Evolutionary conservation across 2,888 invertebrate genomes (phyloP), one percentile per base, ranked within the genome.

Genomic region (Autographa gamma): DNA sequence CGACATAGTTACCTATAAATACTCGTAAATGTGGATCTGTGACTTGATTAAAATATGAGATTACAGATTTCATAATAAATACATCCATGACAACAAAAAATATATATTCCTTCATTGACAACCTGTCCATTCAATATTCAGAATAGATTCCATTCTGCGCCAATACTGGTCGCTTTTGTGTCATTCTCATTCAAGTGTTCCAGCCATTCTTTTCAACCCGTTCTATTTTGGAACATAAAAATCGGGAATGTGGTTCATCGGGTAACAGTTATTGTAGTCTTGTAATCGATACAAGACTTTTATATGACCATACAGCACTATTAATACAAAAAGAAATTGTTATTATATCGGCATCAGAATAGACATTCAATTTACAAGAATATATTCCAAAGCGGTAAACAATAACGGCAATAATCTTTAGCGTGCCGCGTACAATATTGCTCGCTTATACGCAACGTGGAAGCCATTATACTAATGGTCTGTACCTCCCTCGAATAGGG

Each of bases 321-420:
- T n/a, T 48, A n/a, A 43, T 6, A 43, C 43, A 14, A 43, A 19
- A 56, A 56, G 19, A 1, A 56, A 25, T 56, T 56, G 13, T 56
- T 13, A 56, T 19, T 56, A 56, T 4, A 56, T 56, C 5, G 54
- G 34, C 41, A 43, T 65, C 41, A 60, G 60, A 31, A 60, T 59
- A 74, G 34, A 34, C 66, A 52, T 68, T 77, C 64, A 80, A 73
- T 79, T 73, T 79, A 70, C 66, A 67, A 59, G 69, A 71, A 78
- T 72, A 75, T 63, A 72, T 66, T 71, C 60, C 56, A 74, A 83
- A 81, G 56, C 69, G 62, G 66, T 73, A 76, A 81, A 81, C 71
- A 79, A 82, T 83, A 71, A 16, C 64, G 61, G 60, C 60, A 38
- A 72, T 82, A 73, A 82, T 76, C 48, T 76, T 71, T 63, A 81